phyloP scores from a whole-genome alignment of 1,140 invertebrate species.

The Drosophila erecta region DNA sequence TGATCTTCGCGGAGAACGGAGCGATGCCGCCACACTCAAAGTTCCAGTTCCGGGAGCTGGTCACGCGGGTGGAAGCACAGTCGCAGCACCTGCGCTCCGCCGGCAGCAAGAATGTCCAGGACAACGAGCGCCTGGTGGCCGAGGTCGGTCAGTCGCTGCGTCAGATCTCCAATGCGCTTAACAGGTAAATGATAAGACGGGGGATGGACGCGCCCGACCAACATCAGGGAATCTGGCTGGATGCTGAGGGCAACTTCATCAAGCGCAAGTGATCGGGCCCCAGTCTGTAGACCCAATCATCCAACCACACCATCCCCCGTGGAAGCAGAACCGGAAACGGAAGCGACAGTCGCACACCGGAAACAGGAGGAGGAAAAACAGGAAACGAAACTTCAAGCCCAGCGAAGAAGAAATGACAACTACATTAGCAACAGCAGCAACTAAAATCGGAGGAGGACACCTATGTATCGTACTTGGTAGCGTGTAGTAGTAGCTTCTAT shows the following conservation, averaged over 20 bases:
- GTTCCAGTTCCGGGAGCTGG: slow-evolving; percentile 94
- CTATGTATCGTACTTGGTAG: slow-evolving; percentile 62
- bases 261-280: slow-evolving; percentile 63
- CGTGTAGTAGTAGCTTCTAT: slow-evolving; percentile 66
- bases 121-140: slow-evolving; percentile 88
- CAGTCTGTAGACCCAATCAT: slow-evolving; percentile 23
- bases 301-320: slow-evolving; percentile 68
- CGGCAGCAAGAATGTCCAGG: slow-evolving; percentile 89
- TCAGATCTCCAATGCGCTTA: slow-evolving; percentile 92
- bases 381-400: slow-evolving; percentile 65
- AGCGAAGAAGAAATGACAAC: slow-evolving; percentile 64
- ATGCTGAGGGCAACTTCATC: slow-evolving; percentile 82
- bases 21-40: slow-evolving; percentile 93
- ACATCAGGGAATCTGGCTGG: slow-evolving; percentile 69
- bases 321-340: slow-evolving; percentile 15
- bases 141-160: slow-evolving; percentile 93
- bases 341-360: slow-evolving; percentile 10
- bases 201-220: slow-evolving; percentile 69
- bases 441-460: slow-evolving; percentile 50
- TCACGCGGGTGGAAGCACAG: slow-evolving; percentile 92
- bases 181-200: slow-evolving; percentile 88
- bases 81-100: slow-evolving; percentile 90
- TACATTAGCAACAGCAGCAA: slow-evolving; percentile 34
- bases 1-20: slow-evolving; percentile 88
- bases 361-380: slow-evolving; percentile 17